Percentiles rank a stretch among this genome's conserved stretches.
These are phyloP conservation scores for Sceloporus tristichus DNA, from an alignment of 2,113 vertebrate genomes.

Conservation along the genomic window DNA sequence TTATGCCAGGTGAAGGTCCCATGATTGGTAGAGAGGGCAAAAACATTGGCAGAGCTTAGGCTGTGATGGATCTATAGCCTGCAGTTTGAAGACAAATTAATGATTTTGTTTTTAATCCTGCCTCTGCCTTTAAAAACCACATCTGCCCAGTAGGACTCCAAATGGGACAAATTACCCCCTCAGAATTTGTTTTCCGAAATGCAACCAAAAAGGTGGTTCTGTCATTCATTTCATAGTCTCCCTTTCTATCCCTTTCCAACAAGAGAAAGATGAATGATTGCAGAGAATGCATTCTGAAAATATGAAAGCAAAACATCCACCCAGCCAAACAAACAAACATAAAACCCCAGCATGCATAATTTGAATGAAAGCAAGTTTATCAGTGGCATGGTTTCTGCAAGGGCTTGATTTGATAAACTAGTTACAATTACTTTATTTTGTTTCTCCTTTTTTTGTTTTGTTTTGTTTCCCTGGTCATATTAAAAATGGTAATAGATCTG, in stretches of 20 bases:
- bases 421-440: conserved; percentile 79
- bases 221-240: conserved; percentile 33
- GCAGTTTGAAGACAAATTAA: conserved; percentile 73
- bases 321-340: too few species aligned
- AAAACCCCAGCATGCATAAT: conserved; percentile 11
- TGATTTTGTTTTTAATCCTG: conserved; percentile 49
- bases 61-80: conserved; percentile 62
- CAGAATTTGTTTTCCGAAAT: conserved; percentile 49
- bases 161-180: conserved; percentile 35
- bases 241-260: neutral
- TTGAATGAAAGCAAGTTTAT: conserved; percentile 65
- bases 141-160: conserved; percentile 52
- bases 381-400: conserved; percentile 50
- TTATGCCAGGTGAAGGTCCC: conserved; percentile 78
- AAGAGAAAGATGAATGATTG: conserved; percentile 48
- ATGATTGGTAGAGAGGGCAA: conserved; percentile 67
- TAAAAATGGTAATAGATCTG: conserved; percentile 82
- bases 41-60: conserved; percentile 50
- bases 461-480: conserved; percentile 71
- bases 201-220: conserved; percentile 41
- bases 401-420: conserved; percentile 77
- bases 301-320: too few species aligned
- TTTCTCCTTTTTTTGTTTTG: neutral
- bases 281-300: conserved; percentile 46
- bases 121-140: conserved; percentile 51